Evolutionary conservation across 1,140 invertebrate genomes (phyloP).

Genomic region (Atta colombica): DNA sequence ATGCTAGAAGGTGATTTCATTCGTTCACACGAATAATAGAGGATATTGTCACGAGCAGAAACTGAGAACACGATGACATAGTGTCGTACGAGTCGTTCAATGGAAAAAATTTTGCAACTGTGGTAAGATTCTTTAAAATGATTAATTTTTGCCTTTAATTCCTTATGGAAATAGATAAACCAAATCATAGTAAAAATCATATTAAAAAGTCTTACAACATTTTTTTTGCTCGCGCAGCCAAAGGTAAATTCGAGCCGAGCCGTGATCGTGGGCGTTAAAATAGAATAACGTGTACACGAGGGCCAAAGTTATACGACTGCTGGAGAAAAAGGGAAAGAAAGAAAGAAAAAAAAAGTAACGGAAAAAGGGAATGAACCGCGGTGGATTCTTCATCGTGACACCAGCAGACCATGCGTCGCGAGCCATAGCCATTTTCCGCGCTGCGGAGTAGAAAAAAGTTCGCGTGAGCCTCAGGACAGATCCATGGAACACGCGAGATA

Average conservation of each 20-base stretch:
- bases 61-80: conserved; percentile 16
- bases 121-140: too few relatives aligned
- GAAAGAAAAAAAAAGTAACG: background rate
- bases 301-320: conserved; percentile 29
- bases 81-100: background rate
- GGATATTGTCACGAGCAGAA: conserved; percentile 40
- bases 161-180: too few relatives aligned
- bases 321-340: background rate
- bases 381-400: conserved; percentile 59
- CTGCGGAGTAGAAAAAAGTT: conserved; percentile 38
- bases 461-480: conserved; percentile 10
- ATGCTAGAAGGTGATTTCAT: conserved; percentile 28
- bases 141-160: too few relatives aligned
- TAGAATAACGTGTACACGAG: conserved; percentile 48
- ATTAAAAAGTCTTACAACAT: too few relatives aligned
- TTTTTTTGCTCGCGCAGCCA: too few relatives aligned
- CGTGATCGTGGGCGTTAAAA: conserved; percentile 47
- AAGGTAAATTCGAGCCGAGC: conserved; percentile 25
- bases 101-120: too few relatives aligned
- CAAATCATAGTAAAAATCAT: too few relatives aligned
- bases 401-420: conserved; percentile 36
- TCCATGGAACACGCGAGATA: conserved; percentile 47
- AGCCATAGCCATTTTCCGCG: conserved; percentile 43
- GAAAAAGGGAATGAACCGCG: conserved; percentile 7
- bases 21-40: conserved; percentile 26